A percentile compares a stretch with the other conserved stretches of the same genome.
Evolutionary conservation across 2,113 vertebrate genomes (phyloP).

Genomic region (Pristiophorus japonicus): DNA sequence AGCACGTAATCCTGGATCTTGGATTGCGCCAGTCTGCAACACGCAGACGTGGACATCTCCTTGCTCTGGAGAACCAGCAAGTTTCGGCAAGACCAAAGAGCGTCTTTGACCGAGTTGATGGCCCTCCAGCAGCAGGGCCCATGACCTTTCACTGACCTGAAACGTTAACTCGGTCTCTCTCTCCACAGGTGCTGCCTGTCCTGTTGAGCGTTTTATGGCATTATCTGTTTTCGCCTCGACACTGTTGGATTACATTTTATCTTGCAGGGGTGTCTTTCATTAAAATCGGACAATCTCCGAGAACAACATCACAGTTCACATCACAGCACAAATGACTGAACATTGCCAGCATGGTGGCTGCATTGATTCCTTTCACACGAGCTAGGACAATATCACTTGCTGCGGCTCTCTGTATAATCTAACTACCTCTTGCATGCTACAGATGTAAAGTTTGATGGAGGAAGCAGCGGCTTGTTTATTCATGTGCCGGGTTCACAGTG

Average conservation of each 20-base stretch:
- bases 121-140: no score
- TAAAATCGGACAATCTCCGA: not conserved
- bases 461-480: not conserved
- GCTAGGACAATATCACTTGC: not conserved
- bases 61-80: no score
- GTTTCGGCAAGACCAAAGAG: no score
- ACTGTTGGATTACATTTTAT: not conserved
- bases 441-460: not conserved
- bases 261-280: not conserved
- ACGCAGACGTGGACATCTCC: no score
- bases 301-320: not conserved
- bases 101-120: no score
- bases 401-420: not conserved
- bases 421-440: not conserved
- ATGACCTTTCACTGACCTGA: not conserved
- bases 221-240: no score
- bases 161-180: not conserved
- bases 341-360: not conserved
- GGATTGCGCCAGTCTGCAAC: no score
- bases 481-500: not conserved
- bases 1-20: no score
- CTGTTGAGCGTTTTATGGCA: no score
- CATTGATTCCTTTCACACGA: not conserved
- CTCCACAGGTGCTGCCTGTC: not conserved
- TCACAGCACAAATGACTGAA: no score